Conservation (phyloP, 2,113 vertebrate genomes). For the Pelvicachromis taeniatus region DNA sequence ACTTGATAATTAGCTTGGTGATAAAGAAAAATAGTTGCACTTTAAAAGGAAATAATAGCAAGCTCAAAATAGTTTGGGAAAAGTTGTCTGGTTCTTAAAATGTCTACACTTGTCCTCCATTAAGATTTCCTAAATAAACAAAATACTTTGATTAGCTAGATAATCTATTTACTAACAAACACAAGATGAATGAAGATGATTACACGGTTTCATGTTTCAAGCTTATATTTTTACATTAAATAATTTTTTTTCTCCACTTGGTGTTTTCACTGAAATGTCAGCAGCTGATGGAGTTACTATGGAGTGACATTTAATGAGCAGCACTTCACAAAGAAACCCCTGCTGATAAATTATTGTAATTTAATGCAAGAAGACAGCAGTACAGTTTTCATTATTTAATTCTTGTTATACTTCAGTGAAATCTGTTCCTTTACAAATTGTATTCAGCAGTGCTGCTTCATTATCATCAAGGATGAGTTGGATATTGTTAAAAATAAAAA, state of each 20-base stretch:
- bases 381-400: neutral
- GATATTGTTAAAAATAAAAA: neutral
- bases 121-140: neutral
- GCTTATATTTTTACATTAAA: neutral
- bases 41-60: neutral
- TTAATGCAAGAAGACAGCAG: neutral
- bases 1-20: slow-evolving; percentile 34
- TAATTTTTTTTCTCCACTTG: neutral
- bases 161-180: neutral
- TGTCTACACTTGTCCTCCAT: neutral
- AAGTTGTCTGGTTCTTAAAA: neutral
- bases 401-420: neutral
- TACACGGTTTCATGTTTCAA: neutral
- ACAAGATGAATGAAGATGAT: neutral
- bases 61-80: neutral
- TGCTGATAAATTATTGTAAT: neutral
- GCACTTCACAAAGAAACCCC: neutral
- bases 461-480: neutral
- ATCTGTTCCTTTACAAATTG: neutral
- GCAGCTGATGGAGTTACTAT: slow-evolving; percentile 1
- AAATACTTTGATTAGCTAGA: neutral
- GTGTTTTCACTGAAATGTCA: slow-evolving; percentile 13
- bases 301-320: slow-evolving; percentile 33
- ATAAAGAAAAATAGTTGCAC: neutral
- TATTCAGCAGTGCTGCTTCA: neutral